A percentile compares a stretch with the other conserved stretches of the same genome.
Evolutionary conservation across 2,888 invertebrate genomes (phyloP).

Genomic region (Exephanes ischioxanthus): DNA sequence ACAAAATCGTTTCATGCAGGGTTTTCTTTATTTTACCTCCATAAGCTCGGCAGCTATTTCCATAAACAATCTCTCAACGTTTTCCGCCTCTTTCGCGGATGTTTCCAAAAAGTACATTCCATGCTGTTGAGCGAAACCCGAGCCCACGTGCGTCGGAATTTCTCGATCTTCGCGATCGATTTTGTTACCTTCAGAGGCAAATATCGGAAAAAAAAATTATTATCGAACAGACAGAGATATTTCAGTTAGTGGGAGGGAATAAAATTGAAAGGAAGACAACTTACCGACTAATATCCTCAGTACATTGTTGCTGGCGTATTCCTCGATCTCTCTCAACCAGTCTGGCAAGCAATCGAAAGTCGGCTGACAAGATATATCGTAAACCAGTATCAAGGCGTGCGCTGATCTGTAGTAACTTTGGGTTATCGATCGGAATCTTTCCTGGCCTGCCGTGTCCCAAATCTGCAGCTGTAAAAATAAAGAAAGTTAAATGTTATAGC

Average conservation of each 20-base stretch:
- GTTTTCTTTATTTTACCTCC: slow-evolving; percentile 87
- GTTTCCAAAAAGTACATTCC: slow-evolving; percentile 99
- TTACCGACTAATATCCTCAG: slow-evolving; percentile 96
- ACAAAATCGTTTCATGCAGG: background rate
- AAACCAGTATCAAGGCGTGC: slow-evolving; percentile 98
- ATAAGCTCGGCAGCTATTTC: slow-evolving; percentile 97
- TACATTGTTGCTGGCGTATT: slow-evolving; percentile 98
- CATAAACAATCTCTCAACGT: slow-evolving; percentile 98
- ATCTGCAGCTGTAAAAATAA: slow-evolving; percentile 93
- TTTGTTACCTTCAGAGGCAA: slow-evolving; percentile 92
- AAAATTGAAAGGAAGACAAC: slow-evolving; percentile 77
- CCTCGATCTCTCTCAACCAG: slow-evolving; percentile 98
- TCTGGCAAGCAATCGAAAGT: slow-evolving; percentile 98
- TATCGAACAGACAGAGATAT: background rate
- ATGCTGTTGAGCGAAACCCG: slow-evolving; percentile 97
- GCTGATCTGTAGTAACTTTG: slow-evolving; percentile 99
- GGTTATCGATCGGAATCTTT: slow-evolving; percentile 98
- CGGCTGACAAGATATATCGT: slow-evolving; percentile 98
- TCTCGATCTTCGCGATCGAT: slow-evolving; percentile 98
- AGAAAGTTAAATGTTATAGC: background rate
- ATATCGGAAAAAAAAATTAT: slow-evolving; percentile 11
- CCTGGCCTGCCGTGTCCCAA: slow-evolving; percentile 99
- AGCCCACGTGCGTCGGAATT: slow-evolving; percentile 97
- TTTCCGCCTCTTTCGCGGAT: slow-evolving; percentile 98
- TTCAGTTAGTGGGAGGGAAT: background rate